phyloP scores from a whole-genome alignment of 2,797 vertebrate species.

The Enteromius viviparus region DNA sequence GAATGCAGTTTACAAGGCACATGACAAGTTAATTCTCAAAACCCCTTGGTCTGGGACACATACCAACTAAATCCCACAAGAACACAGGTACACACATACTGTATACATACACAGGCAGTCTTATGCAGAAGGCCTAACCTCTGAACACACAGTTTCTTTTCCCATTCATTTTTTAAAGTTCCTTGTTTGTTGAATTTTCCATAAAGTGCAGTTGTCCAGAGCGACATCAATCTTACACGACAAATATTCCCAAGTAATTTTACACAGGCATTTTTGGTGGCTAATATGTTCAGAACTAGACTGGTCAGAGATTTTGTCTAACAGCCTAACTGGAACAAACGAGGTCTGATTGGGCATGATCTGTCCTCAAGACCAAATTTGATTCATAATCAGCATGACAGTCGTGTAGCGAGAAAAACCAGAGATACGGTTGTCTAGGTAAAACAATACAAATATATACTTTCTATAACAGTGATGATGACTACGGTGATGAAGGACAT shows the following conservation, averaged over 20 bases:
- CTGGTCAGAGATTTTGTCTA: background rate
- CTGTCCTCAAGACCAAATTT: too few species aligned
- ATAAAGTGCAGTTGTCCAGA: background rate
- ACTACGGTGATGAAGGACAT: background rate
- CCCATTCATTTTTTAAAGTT: constrained; percentile 3
- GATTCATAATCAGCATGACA: too few species aligned
- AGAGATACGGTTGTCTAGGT: background rate
- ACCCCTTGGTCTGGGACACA: constrained; percentile 1
- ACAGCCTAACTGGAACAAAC: too few species aligned
- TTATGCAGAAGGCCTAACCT: background rate
- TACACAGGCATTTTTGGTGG: background rate
- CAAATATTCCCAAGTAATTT: background rate
- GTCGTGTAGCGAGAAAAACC: background rate
- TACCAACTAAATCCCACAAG: constrained; percentile 16
- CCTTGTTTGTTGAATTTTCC: constrained; percentile 35
- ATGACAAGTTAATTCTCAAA: constrained; percentile 11
- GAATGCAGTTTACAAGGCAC: background rate
- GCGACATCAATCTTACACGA: background rate
- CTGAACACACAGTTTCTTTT: constrained; percentile 25
- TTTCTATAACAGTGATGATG: background rate
- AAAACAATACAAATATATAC: constrained; percentile 3
- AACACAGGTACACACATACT: background rate
- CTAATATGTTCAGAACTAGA: background rate
- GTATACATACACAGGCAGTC: background rate
- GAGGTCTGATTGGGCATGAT: too few species aligned